Percentiles rank a stretch among this genome's conserved stretches.
Conservation (phyloP, 2,888 invertebrate genomes). For the Sceliomorpha sp. region DNA sequence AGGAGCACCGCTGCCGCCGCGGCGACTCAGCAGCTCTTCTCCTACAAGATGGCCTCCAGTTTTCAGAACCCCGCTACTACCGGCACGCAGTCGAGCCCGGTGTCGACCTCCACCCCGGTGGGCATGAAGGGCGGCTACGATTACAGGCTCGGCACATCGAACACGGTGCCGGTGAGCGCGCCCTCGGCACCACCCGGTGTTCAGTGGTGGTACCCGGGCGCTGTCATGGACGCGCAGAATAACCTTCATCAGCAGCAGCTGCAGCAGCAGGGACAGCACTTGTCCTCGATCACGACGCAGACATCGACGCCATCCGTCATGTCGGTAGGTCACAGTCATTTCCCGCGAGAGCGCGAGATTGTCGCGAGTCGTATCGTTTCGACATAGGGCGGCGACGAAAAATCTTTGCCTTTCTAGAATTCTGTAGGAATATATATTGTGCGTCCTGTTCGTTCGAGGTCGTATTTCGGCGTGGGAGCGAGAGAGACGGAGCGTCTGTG, state of each 20-base stretch:
- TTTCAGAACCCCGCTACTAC: slow-evolving; percentile 88
- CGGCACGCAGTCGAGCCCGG: slow-evolving; percentile 84
- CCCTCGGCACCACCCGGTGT: slow-evolving; percentile 81
- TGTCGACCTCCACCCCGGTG: slow-evolving; percentile 84
- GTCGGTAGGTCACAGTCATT: slow-evolving; percentile 72
- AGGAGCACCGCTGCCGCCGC: slow-evolving; percentile 83
- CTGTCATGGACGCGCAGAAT: slow-evolving; percentile 83
- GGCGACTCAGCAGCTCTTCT: slow-evolving; percentile 88
- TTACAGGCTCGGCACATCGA: slow-evolving; percentile 85
- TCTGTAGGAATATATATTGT: no score
- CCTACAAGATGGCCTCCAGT: slow-evolving; percentile 92
- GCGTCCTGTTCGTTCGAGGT: no score
- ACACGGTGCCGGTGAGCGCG: slow-evolving; percentile 75
- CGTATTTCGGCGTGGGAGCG: no score
- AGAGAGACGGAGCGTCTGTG: no score
- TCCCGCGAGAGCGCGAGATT: no score
- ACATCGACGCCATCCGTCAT: slow-evolving; percentile 77
- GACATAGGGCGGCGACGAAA: no score
- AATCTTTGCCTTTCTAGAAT: no score
- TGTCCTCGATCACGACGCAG: slow-evolving; percentile 77
- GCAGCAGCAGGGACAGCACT: slow-evolving; percentile 81
- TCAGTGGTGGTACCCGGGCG: slow-evolving; percentile 90
- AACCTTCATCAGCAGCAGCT: slow-evolving; percentile 84
- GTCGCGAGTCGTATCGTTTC: no score
- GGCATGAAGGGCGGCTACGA: slow-evolving; percentile 83